Evolutionary conservation across 2,888 invertebrate species (phyloP), one percentile per base, ranked within the genome.

Genomic region (Nebria salina): DNA sequence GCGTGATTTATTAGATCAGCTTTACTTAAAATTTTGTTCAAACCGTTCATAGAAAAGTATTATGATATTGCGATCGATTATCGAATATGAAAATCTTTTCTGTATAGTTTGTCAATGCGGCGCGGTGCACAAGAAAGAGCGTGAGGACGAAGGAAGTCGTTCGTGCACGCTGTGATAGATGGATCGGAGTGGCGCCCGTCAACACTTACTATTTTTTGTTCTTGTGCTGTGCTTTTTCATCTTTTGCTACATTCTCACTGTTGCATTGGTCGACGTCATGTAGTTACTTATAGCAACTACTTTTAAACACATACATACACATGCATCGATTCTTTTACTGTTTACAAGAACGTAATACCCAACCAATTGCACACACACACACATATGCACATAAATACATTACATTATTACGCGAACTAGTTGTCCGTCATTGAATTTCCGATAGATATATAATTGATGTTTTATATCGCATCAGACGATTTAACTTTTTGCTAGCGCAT

Each of bases 171-270:
- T 54, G 79, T 79, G 79, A 79, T 73, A 79, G 79, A 79, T 79
- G 75, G 73, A 42, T 74, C 78, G 41, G 68, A 79, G 79, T 79
- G 79, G 79, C 79, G 79, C 79, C 54, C 79, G 75, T 79, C 79
- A 79, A 79, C 79, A 79, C 79, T 79, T 79, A 43, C 66, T 34
- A 26, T 65, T 79, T 79, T 73, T 79, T 54, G 11, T 54, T 54
- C 54, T 54, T 54, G 13, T 11, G 43, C 9, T 43, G 43, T 9
- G 54, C 13, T 54, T 54, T 54, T 54, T 54, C 54, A 54, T 8
- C 54, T 54, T 54, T 13, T 54, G 43, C 43, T 43, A 8, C 43
- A 43, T 43, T 43, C 43, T 43, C 9, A 43, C 1, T 43, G 54
- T 13, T 54, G 54, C 54, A 70, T 25, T 43, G 73, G 42, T 34